These are phyloP conservation scores for Callyntrura guangdongensis DNA, from an alignment of 2,888 invertebrate species.

Conservation along the genomic window DNA sequence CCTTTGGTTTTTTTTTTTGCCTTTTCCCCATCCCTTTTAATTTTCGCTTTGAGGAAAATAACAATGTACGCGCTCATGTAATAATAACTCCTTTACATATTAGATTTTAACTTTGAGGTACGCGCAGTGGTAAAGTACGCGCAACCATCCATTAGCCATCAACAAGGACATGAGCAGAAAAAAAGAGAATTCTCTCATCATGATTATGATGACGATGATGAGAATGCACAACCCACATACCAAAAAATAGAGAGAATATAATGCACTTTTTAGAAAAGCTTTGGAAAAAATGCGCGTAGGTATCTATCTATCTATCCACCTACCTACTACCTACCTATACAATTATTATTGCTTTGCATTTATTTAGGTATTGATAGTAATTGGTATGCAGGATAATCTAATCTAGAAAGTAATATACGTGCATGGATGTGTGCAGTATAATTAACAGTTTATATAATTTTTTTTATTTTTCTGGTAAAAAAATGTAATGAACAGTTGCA, in stretches of 20 bases:
- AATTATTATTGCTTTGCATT: background rate
- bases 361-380: conserved; percentile 35
- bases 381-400: conserved; percentile 62
- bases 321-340: no score
- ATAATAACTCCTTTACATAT: conserved; percentile 40
- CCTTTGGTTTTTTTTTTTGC: background rate
- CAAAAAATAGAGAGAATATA: conserved; percentile 7
- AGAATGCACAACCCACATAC: conserved; percentile 28
- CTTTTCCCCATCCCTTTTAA: conserved; percentile 61
- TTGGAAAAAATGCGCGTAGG: background rate
- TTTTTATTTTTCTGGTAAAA: conserved; percentile 25
- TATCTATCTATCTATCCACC: background rate
- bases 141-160: conserved; percentile 68
- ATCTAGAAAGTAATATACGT: conserved; percentile 32
- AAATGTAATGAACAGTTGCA: conserved; percentile 39
- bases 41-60: conserved; percentile 65
- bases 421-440: conserved; percentile 11
- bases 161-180: conserved; percentile 52
- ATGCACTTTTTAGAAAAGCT: conserved; percentile 55
- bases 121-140: conserved; percentile 32
- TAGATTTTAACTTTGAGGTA: conserved; percentile 39
- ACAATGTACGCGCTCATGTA: conserved; percentile 41
- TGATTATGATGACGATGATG: conserved; percentile 12
- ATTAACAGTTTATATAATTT: conserved; percentile 52
- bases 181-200: background rate